Evolutionary conservation across 2,113 vertebrate species (phyloP).

Genomic region (Ceyx melanurus): DNA sequence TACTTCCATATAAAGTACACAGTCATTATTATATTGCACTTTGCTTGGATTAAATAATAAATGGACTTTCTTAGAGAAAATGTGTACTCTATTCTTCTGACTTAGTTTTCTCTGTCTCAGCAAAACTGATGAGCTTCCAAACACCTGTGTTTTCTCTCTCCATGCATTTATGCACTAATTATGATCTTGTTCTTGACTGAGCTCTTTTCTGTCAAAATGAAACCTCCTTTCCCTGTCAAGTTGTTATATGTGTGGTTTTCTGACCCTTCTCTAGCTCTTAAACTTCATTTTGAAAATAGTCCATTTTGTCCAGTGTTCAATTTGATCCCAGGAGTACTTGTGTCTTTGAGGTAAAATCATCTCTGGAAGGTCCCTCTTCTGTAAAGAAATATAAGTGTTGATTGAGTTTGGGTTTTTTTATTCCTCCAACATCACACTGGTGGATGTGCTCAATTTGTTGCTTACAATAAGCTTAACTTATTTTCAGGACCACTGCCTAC

Average conservation of each 20-base stretch:
- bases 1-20: neutral
- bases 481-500: neutral
- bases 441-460: neutral
- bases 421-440: neutral
- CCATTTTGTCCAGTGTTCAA: neutral
- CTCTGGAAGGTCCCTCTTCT: neutral
- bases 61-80: neutral
- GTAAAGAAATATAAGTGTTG: neutral
- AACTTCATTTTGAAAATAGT: neutral
- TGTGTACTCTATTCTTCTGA: neutral
- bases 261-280: neutral
- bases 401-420: neutral
- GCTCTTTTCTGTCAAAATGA: neutral
- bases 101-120: neutral
- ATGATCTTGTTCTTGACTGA: neutral
- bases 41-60: neutral
- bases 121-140: neutral
- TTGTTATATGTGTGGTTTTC: neutral
- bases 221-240: neutral
- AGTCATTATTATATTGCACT: neutral
- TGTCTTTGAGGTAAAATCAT: neutral
- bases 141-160: neutral
- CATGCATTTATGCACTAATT: neutral
- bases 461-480: neutral
- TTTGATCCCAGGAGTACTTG: neutral